Evolutionary conservation across 2,797 vertebrate species (phyloP).

Genomic region (Anguilla pacifica): DNA sequence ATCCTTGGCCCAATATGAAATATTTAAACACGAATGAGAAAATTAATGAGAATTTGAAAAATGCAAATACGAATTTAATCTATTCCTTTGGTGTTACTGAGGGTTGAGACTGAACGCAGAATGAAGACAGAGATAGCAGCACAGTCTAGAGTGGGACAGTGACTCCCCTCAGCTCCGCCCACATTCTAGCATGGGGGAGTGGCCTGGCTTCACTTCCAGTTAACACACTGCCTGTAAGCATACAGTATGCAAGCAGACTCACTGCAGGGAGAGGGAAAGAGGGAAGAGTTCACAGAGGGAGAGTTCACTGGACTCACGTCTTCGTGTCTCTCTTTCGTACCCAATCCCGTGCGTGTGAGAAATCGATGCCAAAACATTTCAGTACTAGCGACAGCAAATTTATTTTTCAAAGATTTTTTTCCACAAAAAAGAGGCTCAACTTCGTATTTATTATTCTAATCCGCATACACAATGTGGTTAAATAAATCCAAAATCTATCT

Average conservation of each 20-base stretch:
- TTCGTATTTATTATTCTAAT: conserved; percentile 1
- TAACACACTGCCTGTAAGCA: not conserved
- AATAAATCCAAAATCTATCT: not conserved
- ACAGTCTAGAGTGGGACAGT: not conserved
- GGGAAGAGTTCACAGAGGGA: not conserved
- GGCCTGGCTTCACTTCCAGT: too few relatives aligned
- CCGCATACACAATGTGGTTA: conserved; percentile 2
- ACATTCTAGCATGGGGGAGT: not conserved
- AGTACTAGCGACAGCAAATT: conserved; percentile 7
- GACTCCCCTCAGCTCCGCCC: not conserved
- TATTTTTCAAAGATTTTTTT: conserved; percentile 18
- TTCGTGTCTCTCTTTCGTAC: not conserved
- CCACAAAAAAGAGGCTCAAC: not conserved
- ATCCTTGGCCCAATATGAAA: not conserved
- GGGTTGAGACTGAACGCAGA: not conserved
- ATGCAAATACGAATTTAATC: not conserved
- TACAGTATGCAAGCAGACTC: not conserved
- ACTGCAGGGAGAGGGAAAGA: not conserved
- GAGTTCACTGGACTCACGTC: not conserved
- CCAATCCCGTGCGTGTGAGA: not conserved
- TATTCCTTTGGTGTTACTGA: not conserved
- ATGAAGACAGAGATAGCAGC: not conserved
- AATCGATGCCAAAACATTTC: conserved; percentile 26
- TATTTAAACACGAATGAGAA: not conserved
- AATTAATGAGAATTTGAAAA: not conserved